A percentile compares a stretch with the other conserved stretches of the same genome.
These are phyloP conservation scores for Alosa sapidissima DNA, from an alignment of 2,797 vertebrate genomes.

Conservation along the genomic window DNA sequence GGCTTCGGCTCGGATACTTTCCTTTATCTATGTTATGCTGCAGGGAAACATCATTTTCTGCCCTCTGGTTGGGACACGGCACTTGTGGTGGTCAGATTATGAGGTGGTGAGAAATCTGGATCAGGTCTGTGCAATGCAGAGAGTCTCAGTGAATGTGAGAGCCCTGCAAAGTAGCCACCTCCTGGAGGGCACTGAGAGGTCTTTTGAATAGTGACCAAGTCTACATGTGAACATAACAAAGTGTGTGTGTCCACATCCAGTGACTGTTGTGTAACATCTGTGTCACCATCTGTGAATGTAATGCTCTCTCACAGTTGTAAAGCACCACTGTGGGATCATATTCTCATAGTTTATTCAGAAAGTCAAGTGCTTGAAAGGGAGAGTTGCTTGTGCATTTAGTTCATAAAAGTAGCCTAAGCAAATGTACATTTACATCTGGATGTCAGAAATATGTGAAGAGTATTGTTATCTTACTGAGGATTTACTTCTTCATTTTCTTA, in stretches of 20 bases:
- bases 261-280: not conserved
- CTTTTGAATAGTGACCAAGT: not conserved
- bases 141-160: not conserved
- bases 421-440: not conserved
- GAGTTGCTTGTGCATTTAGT: not conserved
- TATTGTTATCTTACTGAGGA: not conserved
- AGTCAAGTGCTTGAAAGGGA: not conserved
- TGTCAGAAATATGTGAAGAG: not conserved
- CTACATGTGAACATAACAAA: not conserved
- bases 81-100: not conserved
- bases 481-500: not conserved
- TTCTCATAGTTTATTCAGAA: not conserved
- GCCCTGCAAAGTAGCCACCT: not conserved
- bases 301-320: not conserved
- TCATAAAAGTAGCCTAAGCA: not conserved
- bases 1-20: not conserved
- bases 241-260: not conserved
- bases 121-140: not conserved
- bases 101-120: not conserved
- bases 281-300: not conserved
- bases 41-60: not conserved
- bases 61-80: conserved; percentile 1
- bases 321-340: not conserved
- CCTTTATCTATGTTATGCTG: conserved; percentile 3
- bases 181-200: not conserved